Percentiles rank a stretch among this genome's conserved stretches.
Evolutionary conservation across 2,113 vertebrate species (phyloP).

Genomic region (Oncorhynchus kisutch): DNA sequence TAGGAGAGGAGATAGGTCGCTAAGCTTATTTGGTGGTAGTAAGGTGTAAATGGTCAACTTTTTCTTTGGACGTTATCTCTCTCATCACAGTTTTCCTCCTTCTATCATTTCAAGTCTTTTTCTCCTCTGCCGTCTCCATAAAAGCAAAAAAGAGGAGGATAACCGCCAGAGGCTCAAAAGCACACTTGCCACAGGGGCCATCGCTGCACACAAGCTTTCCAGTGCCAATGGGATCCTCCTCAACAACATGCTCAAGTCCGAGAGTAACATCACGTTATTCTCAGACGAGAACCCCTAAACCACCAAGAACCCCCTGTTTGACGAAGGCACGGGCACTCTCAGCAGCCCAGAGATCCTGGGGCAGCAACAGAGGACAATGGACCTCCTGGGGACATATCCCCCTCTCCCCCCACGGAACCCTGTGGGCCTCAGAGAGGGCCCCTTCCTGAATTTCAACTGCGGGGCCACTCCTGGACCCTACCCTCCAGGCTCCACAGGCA

Average conservation of each 20-base stretch:
- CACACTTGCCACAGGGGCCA: slow-evolving; percentile 79
- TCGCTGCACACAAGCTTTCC: slow-evolving; percentile 63
- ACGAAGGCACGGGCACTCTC: slow-evolving; percentile 62
- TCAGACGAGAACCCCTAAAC: slow-evolving; percentile 81
- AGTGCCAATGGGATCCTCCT: slow-evolving; percentile 79
- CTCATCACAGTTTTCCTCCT: too few species aligned
- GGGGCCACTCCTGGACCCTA: slow-evolving; percentile 74
- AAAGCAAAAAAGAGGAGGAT: slow-evolving; percentile 72
- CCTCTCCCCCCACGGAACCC: not conserved
- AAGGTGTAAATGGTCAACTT: not conserved
- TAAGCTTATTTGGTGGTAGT: not conserved
- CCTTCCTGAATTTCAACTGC: slow-evolving; percentile 11
- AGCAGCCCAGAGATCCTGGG: slow-evolving; percentile 53
- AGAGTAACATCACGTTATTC: slow-evolving; percentile 83
- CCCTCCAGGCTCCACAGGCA: slow-evolving; percentile 71
- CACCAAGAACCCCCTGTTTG: slow-evolving; percentile 79
- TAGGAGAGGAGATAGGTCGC: not conserved
- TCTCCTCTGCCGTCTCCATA: slow-evolving; percentile 37
- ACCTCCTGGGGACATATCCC: slow-evolving; percentile 22
- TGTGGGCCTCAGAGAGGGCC: too few species aligned
- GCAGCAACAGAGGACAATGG: not conserved
- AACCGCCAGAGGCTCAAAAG: slow-evolving; percentile 82
- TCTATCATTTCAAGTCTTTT: not conserved
- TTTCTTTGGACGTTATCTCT: not conserved
- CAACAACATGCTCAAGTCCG: slow-evolving; percentile 79